Evolutionary conservation across 2,888 invertebrate genomes (phyloP), one percentile per base, ranked within the genome.

Genomic region (Margaritifera margaritifera): DNA sequence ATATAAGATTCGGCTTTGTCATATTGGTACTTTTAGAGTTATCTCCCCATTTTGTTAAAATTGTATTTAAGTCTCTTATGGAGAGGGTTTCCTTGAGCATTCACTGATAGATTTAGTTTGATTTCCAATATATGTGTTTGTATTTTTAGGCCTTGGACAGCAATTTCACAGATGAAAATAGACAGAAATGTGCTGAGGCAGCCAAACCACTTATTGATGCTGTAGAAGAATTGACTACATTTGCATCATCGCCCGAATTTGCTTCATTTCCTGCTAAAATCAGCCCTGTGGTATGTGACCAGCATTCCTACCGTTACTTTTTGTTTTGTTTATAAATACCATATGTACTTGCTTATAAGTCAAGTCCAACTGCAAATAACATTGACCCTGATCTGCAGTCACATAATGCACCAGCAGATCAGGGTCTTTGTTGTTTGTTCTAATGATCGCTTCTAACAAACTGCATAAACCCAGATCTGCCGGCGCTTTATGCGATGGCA

Each of bases 241-340:
- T 97, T 90, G 98, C 98, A 1, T 95, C 95, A 81, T 95, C 96
- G 11, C 95, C 97, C 0, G 98, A 98, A 90, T 99, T 99, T 90
- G 94, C 95, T 4, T 94, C 95, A 72, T 93, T 96, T 73, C 98
- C 98, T 0, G 98, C 98, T 2, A 94, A 94, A 88, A 97, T 99
- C 71, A 96, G 97, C 0, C 90, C 92, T 0, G 94, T 95, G 84
- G 91, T 91, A 82, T 42, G 42, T 42, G 42, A 42, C 42, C 15
- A 15, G 15, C 42, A 42, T 42, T 42, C 42, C 42, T 42, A 42
- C 42, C 42, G 3, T 42, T n/a, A n/a, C n/a, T n/a, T n/a, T n/a
- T 31, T 31, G 8, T 31, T 15, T 42, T 42, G 42, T 42, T 42
- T 42, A 42, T 42, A 42, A 31, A 31, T 31, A 6, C 31, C 6